Evolutionary conservation across 2,113 vertebrate species (phyloP), one percentile per base, ranked within the genome.

Genomic region (Oncorhynchus nerka): DNA sequence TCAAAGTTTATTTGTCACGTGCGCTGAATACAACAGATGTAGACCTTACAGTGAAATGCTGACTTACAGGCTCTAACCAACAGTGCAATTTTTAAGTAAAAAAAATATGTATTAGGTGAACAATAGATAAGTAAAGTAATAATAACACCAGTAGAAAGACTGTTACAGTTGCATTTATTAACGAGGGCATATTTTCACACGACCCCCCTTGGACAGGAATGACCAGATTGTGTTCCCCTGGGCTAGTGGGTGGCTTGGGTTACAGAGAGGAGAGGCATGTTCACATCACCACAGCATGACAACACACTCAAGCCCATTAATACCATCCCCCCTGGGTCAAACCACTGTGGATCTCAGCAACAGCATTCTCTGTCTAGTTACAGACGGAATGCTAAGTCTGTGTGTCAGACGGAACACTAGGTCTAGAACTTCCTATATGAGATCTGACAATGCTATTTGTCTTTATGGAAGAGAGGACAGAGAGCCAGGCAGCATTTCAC

Each of bases 171-270:
- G 49, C 49, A 55, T 55, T 85, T 84, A 86, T 89, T 87, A 84
- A 81, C 76, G 77, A 83, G 76, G 45, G 30, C 64, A 71, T 67
- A 84, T 48, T 70, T 30, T 81, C 51, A 28, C 30, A 68, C 68
- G 69, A 32, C 69, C 49, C 62, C 62, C 59, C 34, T 71, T 7
- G 55, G 75, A 74, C 65, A 71, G 68, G 66, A 83, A 67, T 75
- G 82, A 83, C 73, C 74, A 71, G 64, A 59, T 24, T 75, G 51
- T 69, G n/a, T 75, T 79, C 73, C 81, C 72, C 5, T 64, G 81
- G 76, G 84, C 78, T 78, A 73, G 75, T 72, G 24, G 71, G 4
- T 74, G 70, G 20, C 87, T 87, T 62, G n/a, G 70, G 75, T 90
- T 86, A 82, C 81, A 77, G 12, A 73, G 22, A 74, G 72, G 19